A percentile compares a stretch with the other conserved stretches of the same genome.
phyloP scores from a whole-genome alignment of 2,113 vertebrate genomes.

The Triplophysa dalaica region DNA sequence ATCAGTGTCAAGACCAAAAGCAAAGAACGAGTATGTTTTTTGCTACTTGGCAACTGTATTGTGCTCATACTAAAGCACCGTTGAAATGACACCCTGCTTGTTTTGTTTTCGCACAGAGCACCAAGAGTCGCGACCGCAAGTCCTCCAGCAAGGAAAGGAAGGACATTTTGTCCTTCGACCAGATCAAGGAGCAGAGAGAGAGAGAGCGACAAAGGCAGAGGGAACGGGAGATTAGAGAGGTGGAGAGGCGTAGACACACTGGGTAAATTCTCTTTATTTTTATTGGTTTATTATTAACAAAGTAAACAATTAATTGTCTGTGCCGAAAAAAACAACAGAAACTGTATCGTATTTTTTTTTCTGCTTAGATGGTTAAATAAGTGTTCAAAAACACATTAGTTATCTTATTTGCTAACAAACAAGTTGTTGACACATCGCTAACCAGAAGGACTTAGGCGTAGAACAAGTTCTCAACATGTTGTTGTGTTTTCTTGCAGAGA shows the following conservation, averaged over 20 bases:
- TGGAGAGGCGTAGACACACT: conserved; percentile 82
- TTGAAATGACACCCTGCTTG: background rate
- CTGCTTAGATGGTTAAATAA: no score
- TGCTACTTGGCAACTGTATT: background rate
- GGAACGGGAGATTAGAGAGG: conserved; percentile 90
- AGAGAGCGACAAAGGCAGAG: conserved; percentile 89
- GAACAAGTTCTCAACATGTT: no score
- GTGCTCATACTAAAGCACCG: background rate
- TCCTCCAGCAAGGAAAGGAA: conserved; percentile 88
- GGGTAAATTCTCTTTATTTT: conserved; percentile 52
- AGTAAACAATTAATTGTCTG: no score
- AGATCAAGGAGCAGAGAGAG: conserved; percentile 96
- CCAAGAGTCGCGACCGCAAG: conserved; percentile 88
- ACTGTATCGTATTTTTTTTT: background rate
- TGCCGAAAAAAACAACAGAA: background rate
- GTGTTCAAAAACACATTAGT: no score
- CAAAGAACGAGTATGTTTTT: conserved; percentile 73
- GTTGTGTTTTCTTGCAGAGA: conserved; percentile 62
- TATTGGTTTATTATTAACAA: background rate
- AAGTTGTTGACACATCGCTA: no score
- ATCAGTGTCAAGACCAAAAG: conserved; percentile 91
- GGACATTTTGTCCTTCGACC: conserved; percentile 95
- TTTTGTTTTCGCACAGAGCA: conserved; percentile 71
- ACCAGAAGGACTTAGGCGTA: no score
- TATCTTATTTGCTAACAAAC: no score